Percentiles rank a stretch among this genome's conserved stretches.
Evolutionary conservation across 2,797 vertebrate species (phyloP).

Genomic region (Rhynchotus rufescens): DNA sequence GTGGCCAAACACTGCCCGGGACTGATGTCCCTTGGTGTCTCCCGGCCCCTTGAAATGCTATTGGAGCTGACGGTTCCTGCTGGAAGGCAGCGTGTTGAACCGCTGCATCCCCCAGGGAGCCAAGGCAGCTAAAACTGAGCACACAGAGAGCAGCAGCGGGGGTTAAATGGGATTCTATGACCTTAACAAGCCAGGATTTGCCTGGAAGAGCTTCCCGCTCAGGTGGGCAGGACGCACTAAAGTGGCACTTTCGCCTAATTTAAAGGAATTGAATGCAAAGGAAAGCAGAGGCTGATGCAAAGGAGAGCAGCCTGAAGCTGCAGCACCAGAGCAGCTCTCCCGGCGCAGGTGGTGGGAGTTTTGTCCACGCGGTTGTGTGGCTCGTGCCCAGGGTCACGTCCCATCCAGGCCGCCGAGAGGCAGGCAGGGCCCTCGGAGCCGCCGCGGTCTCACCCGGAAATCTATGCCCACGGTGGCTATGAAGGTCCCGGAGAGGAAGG

Average conservation of each 20-base stretch:
- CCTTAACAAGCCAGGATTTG: background rate
- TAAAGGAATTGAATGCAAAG: background rate
- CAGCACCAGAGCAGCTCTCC: background rate
- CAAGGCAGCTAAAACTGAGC: background rate
- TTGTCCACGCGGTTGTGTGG: no score
- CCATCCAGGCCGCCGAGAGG: background rate
- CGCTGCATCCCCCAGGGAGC: no score
- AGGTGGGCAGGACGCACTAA: background rate
- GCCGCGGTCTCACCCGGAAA: slow-evolving; percentile 93
- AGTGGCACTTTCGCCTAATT: background rate
- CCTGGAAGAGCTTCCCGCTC: background rate
- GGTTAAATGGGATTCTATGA: background rate
- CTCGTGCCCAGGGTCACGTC: no score
- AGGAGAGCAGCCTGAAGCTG: background rate
- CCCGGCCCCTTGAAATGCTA: fast-evolving
- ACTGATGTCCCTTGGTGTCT: background rate
- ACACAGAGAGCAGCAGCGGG: background rate
- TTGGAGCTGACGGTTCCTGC: background rate
- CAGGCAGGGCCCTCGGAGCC: background rate
- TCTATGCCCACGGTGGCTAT: slow-evolving; percentile 99
- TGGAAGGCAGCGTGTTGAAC: background rate
- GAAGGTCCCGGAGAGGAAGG: slow-evolving; percentile 97
- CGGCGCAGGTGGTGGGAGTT: no score
- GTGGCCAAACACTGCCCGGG: background rate
- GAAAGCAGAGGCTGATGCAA: background rate